These are phyloP conservation scores for Ceraclea dissimilis DNA, from an alignment of 2,888 invertebrate species.

Conservation along the genomic window DNA sequence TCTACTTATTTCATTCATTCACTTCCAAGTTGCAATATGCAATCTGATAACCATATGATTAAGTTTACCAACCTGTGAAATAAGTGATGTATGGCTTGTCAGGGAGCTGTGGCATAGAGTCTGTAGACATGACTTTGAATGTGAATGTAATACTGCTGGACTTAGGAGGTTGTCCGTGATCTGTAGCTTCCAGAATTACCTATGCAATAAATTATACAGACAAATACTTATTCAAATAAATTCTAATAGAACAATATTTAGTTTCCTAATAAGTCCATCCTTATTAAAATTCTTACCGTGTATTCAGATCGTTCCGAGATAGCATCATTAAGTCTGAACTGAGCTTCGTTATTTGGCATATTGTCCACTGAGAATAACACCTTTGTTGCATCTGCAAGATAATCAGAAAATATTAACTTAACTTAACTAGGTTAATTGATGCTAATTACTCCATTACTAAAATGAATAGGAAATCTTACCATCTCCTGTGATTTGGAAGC, in stretches of 20 bases:
- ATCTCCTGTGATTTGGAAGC: slow-evolving; percentile 31
- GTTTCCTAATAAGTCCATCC: too few species aligned
- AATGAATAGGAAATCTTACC: neutral
- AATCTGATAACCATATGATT: too few species aligned
- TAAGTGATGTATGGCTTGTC: slow-evolving; percentile 29
- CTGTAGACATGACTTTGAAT: slow-evolving; percentile 42
- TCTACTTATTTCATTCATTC: too few species aligned
- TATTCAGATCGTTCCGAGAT: neutral
- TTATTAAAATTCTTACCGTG: slow-evolving; percentile 11
- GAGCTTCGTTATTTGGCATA: neutral
- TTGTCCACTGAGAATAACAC: neutral
- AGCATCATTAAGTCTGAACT: neutral
- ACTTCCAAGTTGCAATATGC: too few species aligned
- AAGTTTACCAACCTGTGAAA: slow-evolving; percentile 38
- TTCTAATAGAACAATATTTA: too few species aligned
- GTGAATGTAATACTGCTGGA: slow-evolving; percentile 32
- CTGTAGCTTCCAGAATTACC: slow-evolving; percentile 44
- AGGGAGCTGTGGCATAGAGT: slow-evolving; percentile 41
- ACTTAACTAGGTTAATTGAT: too few species aligned
- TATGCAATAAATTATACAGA: too few species aligned
- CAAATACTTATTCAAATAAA: too few species aligned
- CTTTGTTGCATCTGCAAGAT: neutral
- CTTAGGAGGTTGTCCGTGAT: slow-evolving; percentile 39
- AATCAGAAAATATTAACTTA: neutral
- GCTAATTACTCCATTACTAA: too few species aligned